Conservation (phyloP, 2,797 vertebrate genomes). For the Remorina albescens region DNA sequence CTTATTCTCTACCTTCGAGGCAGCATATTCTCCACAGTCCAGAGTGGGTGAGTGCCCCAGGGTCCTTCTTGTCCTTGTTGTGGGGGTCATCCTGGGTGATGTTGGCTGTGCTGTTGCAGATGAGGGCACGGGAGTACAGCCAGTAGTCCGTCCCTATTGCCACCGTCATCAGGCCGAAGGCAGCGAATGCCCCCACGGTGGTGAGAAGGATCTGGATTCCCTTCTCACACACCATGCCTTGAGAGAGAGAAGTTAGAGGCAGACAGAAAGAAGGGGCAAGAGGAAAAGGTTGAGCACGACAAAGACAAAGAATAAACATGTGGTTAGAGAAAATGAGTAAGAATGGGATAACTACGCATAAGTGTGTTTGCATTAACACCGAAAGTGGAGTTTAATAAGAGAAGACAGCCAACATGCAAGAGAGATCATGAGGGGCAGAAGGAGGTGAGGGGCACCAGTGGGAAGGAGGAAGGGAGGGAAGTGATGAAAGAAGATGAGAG, state of each 20-base stretch:
- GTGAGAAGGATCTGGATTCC: constrained; percentile 95
- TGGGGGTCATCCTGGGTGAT: constrained; percentile 87
- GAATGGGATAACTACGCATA: not conserved
- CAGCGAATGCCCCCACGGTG: constrained; percentile 94
- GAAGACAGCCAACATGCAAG: constrained; percentile 21
- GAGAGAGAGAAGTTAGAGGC: constrained; percentile 44
- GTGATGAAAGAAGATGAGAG: constrained; percentile 27
- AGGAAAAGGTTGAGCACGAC: not conserved
- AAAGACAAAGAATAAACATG: not conserved
- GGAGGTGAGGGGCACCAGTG: constrained; percentile 28
- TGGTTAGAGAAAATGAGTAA: not conserved
- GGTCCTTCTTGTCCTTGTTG: constrained; percentile 92
- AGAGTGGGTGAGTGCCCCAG: constrained; percentile 93
- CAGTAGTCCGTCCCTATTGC: constrained; percentile 97
- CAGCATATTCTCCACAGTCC: constrained; percentile 97
- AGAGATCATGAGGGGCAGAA: constrained; percentile 49
- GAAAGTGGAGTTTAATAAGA: constrained; percentile 34
- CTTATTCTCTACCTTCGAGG: constrained; percentile 88
- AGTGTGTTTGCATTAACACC: constrained; percentile 11
- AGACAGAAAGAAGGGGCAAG: constrained; percentile 36
- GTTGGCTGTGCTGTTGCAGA: constrained; percentile 94
- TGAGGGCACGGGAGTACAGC: constrained; percentile 94
- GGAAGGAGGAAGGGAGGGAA: constrained; percentile 28
- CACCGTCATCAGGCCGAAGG: constrained; percentile 97
- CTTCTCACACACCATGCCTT: constrained; percentile 94